Base-by-base conservation (phyloP, 2,888 invertebrate species). In the Synergus japonicus region DNA sequence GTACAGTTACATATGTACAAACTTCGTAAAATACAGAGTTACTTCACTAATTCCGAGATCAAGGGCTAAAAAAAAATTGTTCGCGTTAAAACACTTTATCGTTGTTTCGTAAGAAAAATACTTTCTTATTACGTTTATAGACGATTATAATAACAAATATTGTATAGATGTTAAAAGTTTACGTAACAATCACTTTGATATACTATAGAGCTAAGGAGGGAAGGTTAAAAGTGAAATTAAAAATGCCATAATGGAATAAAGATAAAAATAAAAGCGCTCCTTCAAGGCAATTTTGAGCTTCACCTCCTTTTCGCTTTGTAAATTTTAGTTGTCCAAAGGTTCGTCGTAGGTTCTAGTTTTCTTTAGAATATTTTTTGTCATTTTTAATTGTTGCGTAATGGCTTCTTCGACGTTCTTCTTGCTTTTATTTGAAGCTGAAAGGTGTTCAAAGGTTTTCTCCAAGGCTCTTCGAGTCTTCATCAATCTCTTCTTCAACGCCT, bases 331-430 rank as follows among this genome's bases (percentile, higher is more conserved):
- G 73, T 91, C 90, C 46, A 88, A 87, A 58, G 89, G 86, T 81
- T 92, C 90, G 65, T 92, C 91, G 79, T 89, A 92, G n/a, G 89
- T 91, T 84, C 91, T 89, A 4, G 92, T 91, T 83, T 92, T 92
- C 77, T 92, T 91, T 43, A 92, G 84, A 82, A 92, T 89, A 79
- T 86, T 92, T 81, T 91, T 91, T 1, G 92, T 92, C 76, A 90
- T 90, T 83, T 90, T 85, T 43, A 92, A 84, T 78, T 92, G 92
- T 64, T 91, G 89, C 43, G 90, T 88, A 76, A 97, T 97, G 66
- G 97, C 96, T 88, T 96, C 95, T 91, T 97, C 97, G 54, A 97
- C 96, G 91, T 95, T 95, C 89, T 95, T 95, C 91, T 97, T 97
- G 85, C 95, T 95, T 91, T 96, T 94, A 91, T 97, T 97, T 69